Evolutionary conservation across 2,888 invertebrate species (phyloP).

Genomic region (Troilus luridus): DNA sequence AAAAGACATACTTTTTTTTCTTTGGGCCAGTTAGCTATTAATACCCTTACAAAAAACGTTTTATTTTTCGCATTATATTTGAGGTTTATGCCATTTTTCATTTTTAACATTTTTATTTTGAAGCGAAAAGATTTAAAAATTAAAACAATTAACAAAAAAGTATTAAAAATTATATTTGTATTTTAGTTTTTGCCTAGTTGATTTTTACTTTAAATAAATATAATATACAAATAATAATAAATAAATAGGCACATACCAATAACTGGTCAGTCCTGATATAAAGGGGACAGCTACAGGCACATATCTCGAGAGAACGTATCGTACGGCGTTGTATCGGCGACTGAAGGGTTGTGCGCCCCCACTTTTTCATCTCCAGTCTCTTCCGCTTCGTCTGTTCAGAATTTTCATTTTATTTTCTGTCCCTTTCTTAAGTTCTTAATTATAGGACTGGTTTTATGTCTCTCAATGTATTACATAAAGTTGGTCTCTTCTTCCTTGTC

Average conservation of each 20-base stretch:
- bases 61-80: no score
- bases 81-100: no score
- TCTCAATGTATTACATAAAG: not conserved
- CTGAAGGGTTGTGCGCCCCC: constrained; percentile 39
- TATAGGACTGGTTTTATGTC: constrained; percentile 40
- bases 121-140: no score
- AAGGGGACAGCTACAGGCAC: constrained; percentile 26
- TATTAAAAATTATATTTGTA: no score
- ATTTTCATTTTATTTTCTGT: constrained; percentile 16
- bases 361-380: constrained; percentile 41
- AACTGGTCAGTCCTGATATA: constrained; percentile 31
- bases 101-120: no score
- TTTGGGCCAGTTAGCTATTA: no score
- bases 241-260: not conserved
- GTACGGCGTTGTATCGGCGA: constrained; percentile 18
- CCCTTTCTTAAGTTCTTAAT: constrained; percentile 36
- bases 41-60: no score
- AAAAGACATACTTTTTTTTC: no score
- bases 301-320: constrained; percentile 6
- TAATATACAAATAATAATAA: not conserved
- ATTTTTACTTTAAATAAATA: not conserved
- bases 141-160: no score
- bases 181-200: not conserved
- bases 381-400: constrained; percentile 35
- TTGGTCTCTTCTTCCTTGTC: not conserved